Base-by-base conservation (phyloP, 2,888 invertebrate genomes). In the Trypoxylon attenuatum region DNA sequence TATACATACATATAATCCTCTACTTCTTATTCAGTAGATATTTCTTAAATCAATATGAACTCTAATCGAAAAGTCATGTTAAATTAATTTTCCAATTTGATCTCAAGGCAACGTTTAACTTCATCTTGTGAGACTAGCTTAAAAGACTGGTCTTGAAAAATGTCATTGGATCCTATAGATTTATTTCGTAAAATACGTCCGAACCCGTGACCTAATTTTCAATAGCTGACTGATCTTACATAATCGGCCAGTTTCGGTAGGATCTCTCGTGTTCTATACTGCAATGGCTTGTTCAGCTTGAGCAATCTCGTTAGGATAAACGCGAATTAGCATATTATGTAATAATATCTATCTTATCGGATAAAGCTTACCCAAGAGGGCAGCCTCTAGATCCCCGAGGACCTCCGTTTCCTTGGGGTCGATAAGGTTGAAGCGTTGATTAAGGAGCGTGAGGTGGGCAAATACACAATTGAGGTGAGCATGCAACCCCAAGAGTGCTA, bases 401-500 rank as follows among this genome's bases (percentile, higher is more conserved):
- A 97, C 94, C 89, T 98, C 97, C 27, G 97, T 96, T 90, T 98
- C 98, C 90, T 97, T 97, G 86, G 94, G 92, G 87, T 98, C 98
- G 83, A 98, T 94, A 87, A 98, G 91, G 87, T 93, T 92, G 90
- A 96, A 98, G 88, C 96, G 94, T 87, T 94, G 91, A 87, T 90
- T 91, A 88, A 92, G 91, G 80, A 92, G 94, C 84, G 96, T 96
- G 88, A 98, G 93, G 90, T 98, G 98, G 89, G 96, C 96, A 91
- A 97, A 98, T 82, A 98, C 95, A 89, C 96, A 94, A 91, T 98
- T 98, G 88, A 98, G 93, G 90, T 98, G 98, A 87, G 96, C 94
- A 90, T 98, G 97, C 87, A 98, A 91, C 81, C 95, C 94, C 88
- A 98, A 92, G 88, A 96, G 91, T 87, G 96, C 94, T 83, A 98